Base-by-base conservation (phyloP, 2,797 vertebrate species). In the Chromobotia macracanthus region DNA sequence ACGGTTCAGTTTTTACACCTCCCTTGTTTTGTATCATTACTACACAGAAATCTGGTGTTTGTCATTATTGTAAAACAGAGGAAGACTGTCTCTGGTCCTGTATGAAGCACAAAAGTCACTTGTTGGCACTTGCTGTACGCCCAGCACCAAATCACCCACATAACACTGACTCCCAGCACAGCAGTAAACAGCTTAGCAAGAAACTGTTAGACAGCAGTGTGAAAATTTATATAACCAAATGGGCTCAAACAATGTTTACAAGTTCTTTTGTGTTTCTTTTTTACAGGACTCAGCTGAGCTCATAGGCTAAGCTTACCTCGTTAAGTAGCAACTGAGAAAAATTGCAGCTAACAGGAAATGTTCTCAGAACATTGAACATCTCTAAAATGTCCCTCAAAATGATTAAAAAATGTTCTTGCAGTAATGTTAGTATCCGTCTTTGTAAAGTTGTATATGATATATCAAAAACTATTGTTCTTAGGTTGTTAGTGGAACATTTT, bases 151-250 rank as follows among this genome's bases (percentile, higher is more conserved):
- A 58, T 60, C 53, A 60, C 53, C 75, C 75, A 69, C 65, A 66
- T 66, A 61, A 63, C 41, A 48, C 66, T 48, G 48, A 31, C 50
- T 70, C 55, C 25, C 75, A 61, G 18, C 31, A 38, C 11, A 64
- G 19, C 21, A 51, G 67, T 51, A 58, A 77, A 71, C 44, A 71
- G 25, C 58, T 53, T 44, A 48, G 16, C 19, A 53, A 41, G 15
- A 16, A 61, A 50, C 21, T 48, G 18, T 69, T 41, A 16, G 10
- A 41, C n/a, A 70, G 41, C 69, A 48, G 76, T 71, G 67, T 53
- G 76, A 79, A 55, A 31, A 78, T 53, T 31, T 51, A 38, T 23
- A 50, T 53, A 63, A 44, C 76, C 31, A 72, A 63, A 63, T 65
- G 46, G 58, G 77, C 18, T 63, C 31, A 71, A 9, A 21, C 64